Percentiles rank a stretch among this genome's conserved stretches.
These are phyloP conservation scores for Chlorospingus flavigularis DNA, from an alignment of 2,797 vertebrate genomes.

Conservation along the genomic window DNA sequence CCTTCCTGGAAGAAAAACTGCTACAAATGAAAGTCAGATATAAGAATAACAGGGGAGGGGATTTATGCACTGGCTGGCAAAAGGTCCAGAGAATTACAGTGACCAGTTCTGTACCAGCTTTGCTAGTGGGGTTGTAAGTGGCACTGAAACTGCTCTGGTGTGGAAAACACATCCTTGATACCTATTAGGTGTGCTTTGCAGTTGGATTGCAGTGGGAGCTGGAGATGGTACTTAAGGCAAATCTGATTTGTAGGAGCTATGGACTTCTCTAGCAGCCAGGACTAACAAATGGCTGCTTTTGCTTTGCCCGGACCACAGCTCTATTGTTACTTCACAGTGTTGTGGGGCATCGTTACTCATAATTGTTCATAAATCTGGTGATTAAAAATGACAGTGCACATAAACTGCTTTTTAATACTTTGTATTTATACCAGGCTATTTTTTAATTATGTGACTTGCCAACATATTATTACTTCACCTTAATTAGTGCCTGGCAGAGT, in stretches of 20 bases:
- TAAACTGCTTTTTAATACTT: constrained; percentile 30
- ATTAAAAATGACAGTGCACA: constrained; percentile 32
- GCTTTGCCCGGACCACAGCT: background rate
- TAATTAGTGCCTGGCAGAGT: background rate
- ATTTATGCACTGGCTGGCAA: background rate
- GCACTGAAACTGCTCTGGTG: background rate
- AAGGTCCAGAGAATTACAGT: background rate
- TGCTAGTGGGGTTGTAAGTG: background rate
- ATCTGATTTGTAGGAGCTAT: background rate
- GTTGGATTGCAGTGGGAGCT: background rate
- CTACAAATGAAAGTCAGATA: background rate
- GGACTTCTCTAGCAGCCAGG: background rate
- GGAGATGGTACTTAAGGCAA: background rate
- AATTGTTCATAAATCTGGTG: constrained; percentile 16
- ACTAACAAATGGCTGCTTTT: background rate
- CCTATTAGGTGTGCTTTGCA: background rate
- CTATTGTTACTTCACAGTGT: background rate
- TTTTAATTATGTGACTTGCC: constrained; percentile 36
- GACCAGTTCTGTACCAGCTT: background rate
- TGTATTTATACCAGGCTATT: constrained; percentile 10
- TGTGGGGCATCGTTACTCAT: background rate
- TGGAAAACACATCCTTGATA: background rate
- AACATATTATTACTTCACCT: constrained; percentile 29
- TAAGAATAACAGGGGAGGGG: background rate
- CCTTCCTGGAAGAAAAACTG: background rate